These are phyloP conservation scores for Drosophila carrolli DNA, from an alignment of 1,140 invertebrate genomes.

Conservation along the genomic window DNA sequence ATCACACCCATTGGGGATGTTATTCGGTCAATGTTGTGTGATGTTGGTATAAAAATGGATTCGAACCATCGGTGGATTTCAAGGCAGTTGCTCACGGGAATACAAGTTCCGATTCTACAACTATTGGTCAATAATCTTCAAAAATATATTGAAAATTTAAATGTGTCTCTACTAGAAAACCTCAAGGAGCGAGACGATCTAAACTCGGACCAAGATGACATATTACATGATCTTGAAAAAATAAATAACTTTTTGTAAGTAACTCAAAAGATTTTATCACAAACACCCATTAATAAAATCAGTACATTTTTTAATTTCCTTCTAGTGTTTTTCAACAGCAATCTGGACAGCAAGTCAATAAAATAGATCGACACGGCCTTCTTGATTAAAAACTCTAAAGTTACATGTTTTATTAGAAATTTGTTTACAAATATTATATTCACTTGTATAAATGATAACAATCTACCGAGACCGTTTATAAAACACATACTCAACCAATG, in stretches of 20 bases:
- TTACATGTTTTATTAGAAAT: slow-evolving; percentile 8
- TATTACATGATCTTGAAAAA: slow-evolving; percentile 37
- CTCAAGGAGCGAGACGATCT: slow-evolving; percentile 49
- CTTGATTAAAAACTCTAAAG: slow-evolving; percentile 19
- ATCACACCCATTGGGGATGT: slow-evolving; percentile 36
- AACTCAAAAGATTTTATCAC: neutral
- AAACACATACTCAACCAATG: slow-evolving; percentile 41
- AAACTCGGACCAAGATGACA: slow-evolving; percentile 38
- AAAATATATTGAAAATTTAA: slow-evolving; percentile 24
- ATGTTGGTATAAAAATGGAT: slow-evolving; percentile 43
- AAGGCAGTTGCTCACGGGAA: slow-evolving; percentile 48
- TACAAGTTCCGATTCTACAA: slow-evolving; percentile 21
- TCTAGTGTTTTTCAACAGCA: slow-evolving; percentile 41
- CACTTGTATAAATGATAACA: slow-evolving; percentile 31
- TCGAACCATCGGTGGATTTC: slow-evolving; percentile 50
- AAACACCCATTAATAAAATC: too few species aligned
- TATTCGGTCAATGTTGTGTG: slow-evolving; percentile 38
- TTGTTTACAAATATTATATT: slow-evolving; percentile 26
- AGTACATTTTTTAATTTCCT: neutral
- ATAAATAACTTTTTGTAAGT: slow-evolving; percentile 43
- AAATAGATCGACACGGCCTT: slow-evolving; percentile 9
- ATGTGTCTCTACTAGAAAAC: slow-evolving; percentile 33
- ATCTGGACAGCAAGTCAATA: slow-evolving; percentile 26
- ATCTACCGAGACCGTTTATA: slow-evolving; percentile 37
- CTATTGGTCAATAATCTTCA: slow-evolving; percentile 40